Percentiles rank a stretch among this genome's conserved stretches.
Evolutionary conservation across 1,140 invertebrate species (phyloP).

Genomic region (Cydia amplana): DNA sequence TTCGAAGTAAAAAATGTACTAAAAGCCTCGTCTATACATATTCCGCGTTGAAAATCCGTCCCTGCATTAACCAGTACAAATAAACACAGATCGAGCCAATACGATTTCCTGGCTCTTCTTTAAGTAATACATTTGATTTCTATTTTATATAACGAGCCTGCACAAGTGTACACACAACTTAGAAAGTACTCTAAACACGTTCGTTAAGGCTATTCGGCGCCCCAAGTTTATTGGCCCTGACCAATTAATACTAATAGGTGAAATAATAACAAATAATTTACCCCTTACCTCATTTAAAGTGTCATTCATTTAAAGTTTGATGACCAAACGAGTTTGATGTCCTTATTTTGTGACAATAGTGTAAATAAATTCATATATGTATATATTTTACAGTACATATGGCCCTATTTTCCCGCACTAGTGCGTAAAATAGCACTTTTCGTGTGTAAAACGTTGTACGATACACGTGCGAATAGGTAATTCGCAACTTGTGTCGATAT

Average conservation of each 20-base stretch:
- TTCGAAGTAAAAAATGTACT: not conserved
- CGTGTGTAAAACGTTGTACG: no score
- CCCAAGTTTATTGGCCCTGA: not conserved
- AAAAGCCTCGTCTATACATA: not conserved
- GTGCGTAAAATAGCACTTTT: no score
- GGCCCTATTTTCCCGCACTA: no score
- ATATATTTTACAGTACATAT: no score
- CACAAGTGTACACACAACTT: not conserved
- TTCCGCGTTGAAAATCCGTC: not conserved
- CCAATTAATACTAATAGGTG: not conserved
- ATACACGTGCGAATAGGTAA: no score
- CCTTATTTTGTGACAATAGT: no score
- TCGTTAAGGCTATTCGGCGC: not conserved
- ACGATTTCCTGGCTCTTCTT: conserved; percentile 12
- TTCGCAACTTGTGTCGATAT: no score
- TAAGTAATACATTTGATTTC: conserved; percentile 21
- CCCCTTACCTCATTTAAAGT: no score
- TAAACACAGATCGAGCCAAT: not conserved
- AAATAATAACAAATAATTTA: not conserved
- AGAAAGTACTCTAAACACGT: conserved; percentile 24
- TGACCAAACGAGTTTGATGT: no score
- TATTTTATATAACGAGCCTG: conserved; percentile 12
- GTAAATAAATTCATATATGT: no score
- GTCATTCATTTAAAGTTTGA: no score
- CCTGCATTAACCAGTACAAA: not conserved